phyloP scores from a whole-genome alignment of 2,113 vertebrate genomes.

The Centropus unirufus region DNA sequence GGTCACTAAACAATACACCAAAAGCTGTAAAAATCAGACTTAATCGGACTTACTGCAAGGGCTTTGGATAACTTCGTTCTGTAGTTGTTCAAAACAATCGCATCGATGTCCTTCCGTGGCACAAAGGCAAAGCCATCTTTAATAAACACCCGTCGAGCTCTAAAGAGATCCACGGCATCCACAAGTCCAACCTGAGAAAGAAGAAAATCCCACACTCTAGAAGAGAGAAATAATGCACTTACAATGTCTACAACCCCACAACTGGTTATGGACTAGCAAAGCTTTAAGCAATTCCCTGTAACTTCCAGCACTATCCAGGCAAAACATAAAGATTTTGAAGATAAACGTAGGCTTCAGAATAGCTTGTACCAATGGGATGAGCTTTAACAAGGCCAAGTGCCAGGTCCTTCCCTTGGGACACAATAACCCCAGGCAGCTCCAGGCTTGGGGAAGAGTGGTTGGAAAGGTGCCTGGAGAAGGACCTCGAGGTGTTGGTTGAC shows the following conservation, averaged over 20 bases:
- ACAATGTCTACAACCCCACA: not conserved
- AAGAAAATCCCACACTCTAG: not conserved
- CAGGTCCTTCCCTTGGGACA: no score
- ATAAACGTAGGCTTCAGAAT: not conserved
- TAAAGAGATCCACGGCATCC: constrained; percentile 92
- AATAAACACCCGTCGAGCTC: constrained; percentile 89
- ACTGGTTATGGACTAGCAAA: not conserved
- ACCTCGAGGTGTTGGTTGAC: no score
- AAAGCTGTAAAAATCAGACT: not conserved
- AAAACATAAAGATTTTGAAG: not conserved
- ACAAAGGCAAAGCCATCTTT: constrained; percentile 88
- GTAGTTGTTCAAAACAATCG: constrained; percentile 91
- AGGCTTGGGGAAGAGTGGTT: no score
- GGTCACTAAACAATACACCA: not conserved
- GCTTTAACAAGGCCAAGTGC: no score
- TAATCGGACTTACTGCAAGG: constrained; percentile 85
- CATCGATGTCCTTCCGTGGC: constrained; percentile 88
- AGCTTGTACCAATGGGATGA: not conserved
- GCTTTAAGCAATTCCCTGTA: not conserved
- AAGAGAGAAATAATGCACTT: not conserved
- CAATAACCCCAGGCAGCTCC: no score
- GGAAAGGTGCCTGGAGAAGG: no score
- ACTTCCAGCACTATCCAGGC: not conserved
- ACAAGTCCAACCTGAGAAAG: constrained; percentile 87
- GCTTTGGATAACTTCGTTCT: constrained; percentile 92